Percentiles rank a stretch among this genome's conserved stretches.
These are phyloP conservation scores for Ylistrum balloti DNA, from an alignment of 1,140 invertebrate genomes.

Conservation along the genomic window DNA sequence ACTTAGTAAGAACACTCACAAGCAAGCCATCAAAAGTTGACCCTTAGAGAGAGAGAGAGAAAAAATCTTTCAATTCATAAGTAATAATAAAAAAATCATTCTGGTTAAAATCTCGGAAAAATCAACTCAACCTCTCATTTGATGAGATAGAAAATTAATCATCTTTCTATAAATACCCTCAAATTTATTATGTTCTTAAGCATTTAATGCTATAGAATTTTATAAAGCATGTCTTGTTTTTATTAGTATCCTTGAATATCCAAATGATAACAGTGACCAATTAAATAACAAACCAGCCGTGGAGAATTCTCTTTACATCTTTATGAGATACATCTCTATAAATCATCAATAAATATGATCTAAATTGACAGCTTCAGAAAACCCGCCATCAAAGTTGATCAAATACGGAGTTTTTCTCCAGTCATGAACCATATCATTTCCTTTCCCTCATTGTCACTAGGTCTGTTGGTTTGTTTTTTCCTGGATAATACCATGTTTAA, in stretches of 20 bases:
- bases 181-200: neutral
- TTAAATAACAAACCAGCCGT: neutral
- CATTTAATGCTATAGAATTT: neutral
- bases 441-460: too few species aligned
- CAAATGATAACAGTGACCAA: neutral
- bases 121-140: slow-evolving; percentile 26
- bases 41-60: neutral
- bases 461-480: too few species aligned
- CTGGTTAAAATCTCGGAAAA: neutral
- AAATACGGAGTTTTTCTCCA: too few species aligned
- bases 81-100: neutral
- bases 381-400: neutral
- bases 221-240: neutral
- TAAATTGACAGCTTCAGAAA: neutral
- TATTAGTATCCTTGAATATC: neutral
- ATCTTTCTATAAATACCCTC: neutral
- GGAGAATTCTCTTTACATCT: neutral
- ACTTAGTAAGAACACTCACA: neutral
- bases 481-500: too few species aligned
- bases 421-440: too few species aligned
- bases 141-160: slow-evolving; percentile 28
- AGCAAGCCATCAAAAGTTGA: neutral
- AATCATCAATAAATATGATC: neutral
- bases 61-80: neutral
- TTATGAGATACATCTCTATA: too few species aligned